Evolutionary conservation across 2,888 invertebrate genomes (phyloP).

Genomic region (Gymnoscelis rufifasciata): DNA sequence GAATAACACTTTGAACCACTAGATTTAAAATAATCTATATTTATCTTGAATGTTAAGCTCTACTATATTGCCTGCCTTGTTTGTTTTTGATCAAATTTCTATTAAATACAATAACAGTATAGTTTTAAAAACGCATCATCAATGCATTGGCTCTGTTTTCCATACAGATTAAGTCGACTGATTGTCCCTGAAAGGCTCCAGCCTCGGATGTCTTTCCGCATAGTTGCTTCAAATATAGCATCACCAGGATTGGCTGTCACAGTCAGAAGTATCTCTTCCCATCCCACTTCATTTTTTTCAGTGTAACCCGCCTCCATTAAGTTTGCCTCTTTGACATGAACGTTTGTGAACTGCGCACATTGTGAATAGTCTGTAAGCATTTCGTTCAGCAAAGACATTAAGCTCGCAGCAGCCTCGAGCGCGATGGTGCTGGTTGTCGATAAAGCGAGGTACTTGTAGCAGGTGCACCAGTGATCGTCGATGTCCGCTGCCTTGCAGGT

Average conservation of each 20-base stretch:
- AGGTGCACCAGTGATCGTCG: conserved; percentile 92
- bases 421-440: conserved; percentile 74
- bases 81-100: no score
- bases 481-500: conserved; percentile 89
- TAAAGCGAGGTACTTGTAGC: conserved; percentile 82
- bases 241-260: conserved; percentile 82
- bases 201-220: conserved; percentile 52
- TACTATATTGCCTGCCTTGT: no score
- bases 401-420: conserved; percentile 76
- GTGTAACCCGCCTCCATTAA: conserved; percentile 71
- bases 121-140: conserved; percentile 85
- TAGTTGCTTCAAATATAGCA: conserved; percentile 89
- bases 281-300: conserved; percentile 53
- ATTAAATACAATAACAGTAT: conserved; percentile 84
- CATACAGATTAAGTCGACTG: conserved; percentile 88
- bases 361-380: conserved; percentile 79
- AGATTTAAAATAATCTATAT: no score
- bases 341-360: conserved; percentile 82
- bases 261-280: conserved; percentile 81
- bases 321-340: conserved; percentile 83
- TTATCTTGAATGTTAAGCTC: no score
- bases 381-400: conserved; percentile 83
- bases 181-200: conserved; percentile 83
- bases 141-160: conserved; percentile 87
- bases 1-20: no score